Base-by-base conservation (phyloP, 2,888 invertebrate species). In the Napeogenes sylphis region DNA sequence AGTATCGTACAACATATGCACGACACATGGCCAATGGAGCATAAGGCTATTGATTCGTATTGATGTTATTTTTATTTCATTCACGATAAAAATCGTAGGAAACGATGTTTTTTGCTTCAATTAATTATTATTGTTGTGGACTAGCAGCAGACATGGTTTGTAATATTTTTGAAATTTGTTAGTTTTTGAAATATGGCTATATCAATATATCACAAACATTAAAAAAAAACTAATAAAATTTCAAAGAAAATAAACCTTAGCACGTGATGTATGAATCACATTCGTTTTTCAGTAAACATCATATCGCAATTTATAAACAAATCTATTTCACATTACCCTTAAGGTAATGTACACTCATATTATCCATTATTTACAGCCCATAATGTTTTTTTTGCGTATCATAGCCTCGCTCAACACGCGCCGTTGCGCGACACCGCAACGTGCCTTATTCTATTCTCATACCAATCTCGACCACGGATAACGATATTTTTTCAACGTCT, bases 21-120 rank as follows among this genome's bases (percentile, higher is more conserved):
- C 83, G 76, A 81, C 87, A 87, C 84, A 85, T 86, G 87, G 80
- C 68, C 81, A 75, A 79, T 82, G 82, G 79, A 80, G 74, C 85
- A 83, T 82, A 83, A 71, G 83, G 85, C 71, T 81, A 82, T 84
- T 81, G 80, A 78, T 80, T 76, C 72, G 61, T 71, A 76, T 77
- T 79, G 75, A 73, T 75, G 75, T 70, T 73, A 74, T 73, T 76
- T 70, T 72, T 73, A 72, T 75, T 79, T 77, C 76, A 75, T 75
- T 74, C 68, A 71, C 68, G 75, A 74, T 79, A 78, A 74, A 79
- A 78, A 76, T 80, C 76, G 77, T 78, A 76, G 74, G 75, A 71
- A 72, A 68, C 65, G 66, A 59, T 53, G 69, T 78, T 81, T 81
- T 81, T 79, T 81, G 71, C 66, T 56, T 65, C 63, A 71, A 76